Base-by-base conservation (phyloP, 2,113 vertebrate species). In the Chunga burmeisteri region DNA sequence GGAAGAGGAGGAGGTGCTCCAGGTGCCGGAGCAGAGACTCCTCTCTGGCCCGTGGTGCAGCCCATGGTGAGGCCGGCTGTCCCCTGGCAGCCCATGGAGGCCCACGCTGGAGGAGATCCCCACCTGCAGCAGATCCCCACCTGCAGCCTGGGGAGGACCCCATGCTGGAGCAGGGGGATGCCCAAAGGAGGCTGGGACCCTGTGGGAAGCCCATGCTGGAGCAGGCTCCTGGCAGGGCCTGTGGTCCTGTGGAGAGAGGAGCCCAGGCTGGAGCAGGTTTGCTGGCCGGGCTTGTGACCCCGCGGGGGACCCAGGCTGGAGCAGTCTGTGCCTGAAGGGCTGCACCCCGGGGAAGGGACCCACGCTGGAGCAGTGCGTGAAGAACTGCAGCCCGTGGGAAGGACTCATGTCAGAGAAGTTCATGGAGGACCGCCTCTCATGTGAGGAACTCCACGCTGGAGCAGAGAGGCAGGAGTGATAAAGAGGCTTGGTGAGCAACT, bases 221-320 rank as follows among this genome's bases (percentile, higher is more conserved):
- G n/a, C n/a, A n/a, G n/a, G n/a, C n/a, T n/a, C n/a, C n/a, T n/a
- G n/a, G n/a, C n/a, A n/a, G n/a, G n/a, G n/a, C n/a, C n/a, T n/a
- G n/a, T n/a, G n/a, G n/a, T n/a, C n/a, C n/a, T n/a, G n/a, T n/a
- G n/a, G n/a, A n/a, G n/a, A n/a, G n/a, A n/a, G n/a, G 42, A 83
- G 46, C 16, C 38, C 38, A 49, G 1, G 2, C 27, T 9, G 16
- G 10, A 34, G 44, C 53, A 49, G 17, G 19, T 61, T 56, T 74
- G 38, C 36, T 63, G 29, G 29, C 46, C 52, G 50, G 32, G 18
- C 75, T 25, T n/a, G 32, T 30, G 17, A 40, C 50, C 50, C 34
- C 1, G 1, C 1, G 4, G 20, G 79, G 40, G 13, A 56, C 26
- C 26, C 58, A 53, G 1, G 1, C 23, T 34, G 23, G 13, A 46